These are phyloP conservation scores for Pelodytes ibericus DNA, from an alignment of 2,797 vertebrate species.

Conservation along the genomic window DNA sequence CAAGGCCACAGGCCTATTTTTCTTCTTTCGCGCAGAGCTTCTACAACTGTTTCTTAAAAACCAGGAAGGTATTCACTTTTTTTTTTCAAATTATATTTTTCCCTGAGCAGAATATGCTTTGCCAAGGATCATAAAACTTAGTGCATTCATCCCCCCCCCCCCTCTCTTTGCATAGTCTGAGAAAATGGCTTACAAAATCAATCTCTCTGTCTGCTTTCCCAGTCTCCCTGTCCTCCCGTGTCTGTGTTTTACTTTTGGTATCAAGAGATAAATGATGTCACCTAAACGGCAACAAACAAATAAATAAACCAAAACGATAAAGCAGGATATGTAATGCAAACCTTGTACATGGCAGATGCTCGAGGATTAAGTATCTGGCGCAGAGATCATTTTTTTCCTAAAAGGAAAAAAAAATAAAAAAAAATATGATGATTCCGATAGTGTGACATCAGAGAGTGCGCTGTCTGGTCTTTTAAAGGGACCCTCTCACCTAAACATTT, in stretches of 20 bases:
- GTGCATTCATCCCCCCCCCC: background rate
- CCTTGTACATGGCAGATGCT: conserved; percentile 42
- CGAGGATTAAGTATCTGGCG: conserved; percentile 24
- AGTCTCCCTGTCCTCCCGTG: conserved; percentile 13
- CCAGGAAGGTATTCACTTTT: conserved; percentile 18
- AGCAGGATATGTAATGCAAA: conserved; percentile 46
- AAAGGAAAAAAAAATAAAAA: conserved; percentile 25
- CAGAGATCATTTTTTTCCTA: conserved; percentile 37
- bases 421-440: conserved; percentile 26
- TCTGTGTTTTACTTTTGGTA: conserved; percentile 21
- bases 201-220: conserved; percentile 23
- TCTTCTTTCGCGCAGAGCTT: conserved; percentile 15
- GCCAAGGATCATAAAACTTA: background rate
- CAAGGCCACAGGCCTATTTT: conserved; percentile 40
- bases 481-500: too few species aligned
- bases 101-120: background rate
- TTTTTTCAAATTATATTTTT: conserved; percentile 12
- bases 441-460: conserved; percentile 16
- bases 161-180: background rate
- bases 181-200: conserved; percentile 21
- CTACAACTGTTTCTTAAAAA: conserved; percentile 41
- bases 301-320: conserved; percentile 18
- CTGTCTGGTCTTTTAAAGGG: background rate
- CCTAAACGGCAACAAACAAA: conserved; percentile 17
- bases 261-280: conserved; percentile 34